Base-by-base conservation (phyloP, 2,797 vertebrate genomes). In the Coluber constrictor region DNA sequence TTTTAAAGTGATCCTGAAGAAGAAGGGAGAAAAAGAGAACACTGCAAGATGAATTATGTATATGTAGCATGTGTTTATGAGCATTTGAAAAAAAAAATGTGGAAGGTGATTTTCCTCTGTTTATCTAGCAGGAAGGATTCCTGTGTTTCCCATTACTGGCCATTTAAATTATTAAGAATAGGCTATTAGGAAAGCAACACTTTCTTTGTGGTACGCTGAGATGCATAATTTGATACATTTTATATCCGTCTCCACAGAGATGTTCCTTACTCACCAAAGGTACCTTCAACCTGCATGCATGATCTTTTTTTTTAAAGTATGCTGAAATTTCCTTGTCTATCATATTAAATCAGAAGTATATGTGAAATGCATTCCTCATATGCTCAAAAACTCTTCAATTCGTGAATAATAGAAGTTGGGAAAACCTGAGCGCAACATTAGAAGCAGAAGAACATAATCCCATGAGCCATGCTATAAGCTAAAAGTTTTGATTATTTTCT, bases 1-100 rank as follows among this genome's bases (percentile, higher is more conserved):
- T 90, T 55, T 96, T 94, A 92, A 95, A 94, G 66, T 90, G 91
- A 92, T 89, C 92, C 90, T 95, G 61, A 79, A 93, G 88, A 93
- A 95, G 94, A 37, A 61, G 0, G 3, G 79, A 92, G 47, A 6
- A 93, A 90, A 83, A 70, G 3, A 90, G 92, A 93, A 89, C 27
- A 90, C 18, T 86, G 18, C 55, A 9, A 88, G 86, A 90, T 88
- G 70, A 92, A 93, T 32, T 70, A 92, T 83, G 70, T 59, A 92
- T 16, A 60, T 95, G 20, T 83, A 43, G 37, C 9, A 83, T 11
- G 9, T 59, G 32, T 27, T 87, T 94, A 25, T 61, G 29, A 59
- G 25, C 25, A 56, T 74, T 88, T 89, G 8, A 63, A 61, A 37
- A 79, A 87, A 60, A 87, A 60, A 79, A 37, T 20, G 15, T 90